Conservation (phyloP, 2,113 vertebrate species). For the Hyla sarda region DNA sequence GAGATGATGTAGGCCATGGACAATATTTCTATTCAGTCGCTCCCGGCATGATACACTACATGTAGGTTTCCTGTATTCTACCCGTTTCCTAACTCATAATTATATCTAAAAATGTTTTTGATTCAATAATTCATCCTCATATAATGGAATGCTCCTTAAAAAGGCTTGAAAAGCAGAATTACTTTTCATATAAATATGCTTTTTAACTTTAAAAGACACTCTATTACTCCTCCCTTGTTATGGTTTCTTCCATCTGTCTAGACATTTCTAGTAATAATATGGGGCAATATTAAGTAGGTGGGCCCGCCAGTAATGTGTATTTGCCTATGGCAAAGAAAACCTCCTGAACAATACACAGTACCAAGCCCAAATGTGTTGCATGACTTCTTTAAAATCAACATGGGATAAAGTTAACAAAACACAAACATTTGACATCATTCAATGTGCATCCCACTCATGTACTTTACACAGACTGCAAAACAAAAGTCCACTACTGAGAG, state of each 20-base stretch:
- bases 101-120: background rate
- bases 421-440: conserved; percentile 22
- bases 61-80: background rate
- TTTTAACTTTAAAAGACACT: background rate
- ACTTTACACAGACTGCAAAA: conserved; percentile 6
- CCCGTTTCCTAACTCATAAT: background rate
- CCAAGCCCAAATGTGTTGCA: conserved; percentile 40
- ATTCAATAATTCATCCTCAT: background rate
- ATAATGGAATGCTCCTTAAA: background rate
- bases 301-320: background rate
- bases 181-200: background rate
- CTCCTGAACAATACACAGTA: conserved; percentile 27
- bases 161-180: background rate
- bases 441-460: background rate
- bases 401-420: background rate
- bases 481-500: no score
- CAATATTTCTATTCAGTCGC: background rate
- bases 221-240: conserved; percentile 45
- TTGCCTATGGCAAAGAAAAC: conserved; percentile 38
- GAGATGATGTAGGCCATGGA: background rate
- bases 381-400: conserved; percentile 29
- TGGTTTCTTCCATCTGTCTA: conserved; percentile 44
- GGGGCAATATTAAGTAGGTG: conserved; percentile 25
- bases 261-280: conserved; percentile 43
- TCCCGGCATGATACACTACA: background rate